Evolutionary conservation across 2,797 vertebrate species (phyloP), one percentile per base, ranked within the genome.

Genomic region (Heterohyrax brucei): DNA sequence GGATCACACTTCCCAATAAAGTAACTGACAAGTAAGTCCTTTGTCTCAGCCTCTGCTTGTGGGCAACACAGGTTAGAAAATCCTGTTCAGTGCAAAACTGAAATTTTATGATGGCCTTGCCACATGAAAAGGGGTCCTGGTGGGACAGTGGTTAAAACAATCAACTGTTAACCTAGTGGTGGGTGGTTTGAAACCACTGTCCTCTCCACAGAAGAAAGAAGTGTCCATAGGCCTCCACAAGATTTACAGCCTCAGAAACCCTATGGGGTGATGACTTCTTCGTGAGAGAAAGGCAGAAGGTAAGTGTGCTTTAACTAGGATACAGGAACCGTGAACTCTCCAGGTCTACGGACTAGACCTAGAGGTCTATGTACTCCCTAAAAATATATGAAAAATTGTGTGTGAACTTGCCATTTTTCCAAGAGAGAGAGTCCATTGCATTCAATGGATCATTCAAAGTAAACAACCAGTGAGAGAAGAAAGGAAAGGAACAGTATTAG

Each of bases 221-320:
- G 1, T 1, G 10, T 12, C 53, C 13, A 4, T 56, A 12, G 13
- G 53, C 53, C 18, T 56, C 53, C 53, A 56, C 12, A 56, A 56
- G 53, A 56, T 56, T 56, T 16, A 12, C 53, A 56, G 53, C 53
- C 53, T 56, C 53, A 56, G 53, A 56, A 56, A 56, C 53, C 53
- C 53, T 56, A 56, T 56, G 53, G 12, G 53, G 53, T 56, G 13
- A 5, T 46, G 48, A 87, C 33, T 73, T 16, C 18, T 81, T 61
- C 59, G 44, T 73, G 62, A 24, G 16, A 88, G 53, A 79, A 85
- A 84, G 24, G 33, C 46, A 85, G 46, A 90, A 84, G 92, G 24
- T 9, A 75, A 59, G 68, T 56, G 8, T 80, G 95, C 44, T 84
- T 87, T 84, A 88, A 64, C 28, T 73, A 62, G 46, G 21, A 18